Percentiles rank a stretch among this genome's conserved stretches.
phyloP scores from a whole-genome alignment of 1,140 invertebrate genomes.

The Scaptomyza montana region DNA sequence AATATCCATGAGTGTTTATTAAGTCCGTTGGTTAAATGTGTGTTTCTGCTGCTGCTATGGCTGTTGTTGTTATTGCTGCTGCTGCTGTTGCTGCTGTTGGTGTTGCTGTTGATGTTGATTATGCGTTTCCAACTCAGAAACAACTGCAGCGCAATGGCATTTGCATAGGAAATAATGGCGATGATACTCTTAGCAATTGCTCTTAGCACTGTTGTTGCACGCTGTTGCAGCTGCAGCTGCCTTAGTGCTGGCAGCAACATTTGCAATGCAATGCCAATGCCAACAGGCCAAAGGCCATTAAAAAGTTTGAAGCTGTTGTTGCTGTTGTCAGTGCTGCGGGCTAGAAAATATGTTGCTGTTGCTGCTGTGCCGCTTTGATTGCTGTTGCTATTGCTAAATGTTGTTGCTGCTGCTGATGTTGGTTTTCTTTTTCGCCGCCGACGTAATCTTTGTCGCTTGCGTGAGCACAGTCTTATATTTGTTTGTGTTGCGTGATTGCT shows the following conservation, averaged over 20 bases:
- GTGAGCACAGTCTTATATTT: slow-evolving; percentile 81
- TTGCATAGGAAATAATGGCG: slow-evolving; percentile 63
- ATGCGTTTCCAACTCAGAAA: slow-evolving; percentile 16
- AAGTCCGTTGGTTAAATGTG: slow-evolving; percentile 74
- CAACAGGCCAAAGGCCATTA: slow-evolving; percentile 42
- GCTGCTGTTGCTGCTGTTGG: slow-evolving; percentile 16
- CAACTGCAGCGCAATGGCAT: slow-evolving; percentile 44
- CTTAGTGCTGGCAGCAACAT: slow-evolving; percentile 52
- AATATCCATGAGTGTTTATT: slow-evolving; percentile 84
- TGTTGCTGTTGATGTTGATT: slow-evolving; percentile 20
- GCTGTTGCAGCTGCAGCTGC: slow-evolving; percentile 37
- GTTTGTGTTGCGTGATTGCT: slow-evolving; percentile 61
- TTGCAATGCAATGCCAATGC: slow-evolving; percentile 46
- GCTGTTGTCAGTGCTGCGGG: slow-evolving; percentile 42
- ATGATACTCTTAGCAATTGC: slow-evolving; percentile 43
- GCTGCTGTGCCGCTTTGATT: slow-evolving; percentile 54
- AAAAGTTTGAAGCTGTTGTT: slow-evolving; percentile 44
- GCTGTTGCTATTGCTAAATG: slow-evolving; percentile 55
- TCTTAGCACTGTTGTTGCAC: slow-evolving; percentile 35
- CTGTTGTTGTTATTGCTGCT: slow-evolving; percentile 20
- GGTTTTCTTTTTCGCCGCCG: slow-evolving; percentile 79
- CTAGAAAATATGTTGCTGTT: slow-evolving; percentile 55
- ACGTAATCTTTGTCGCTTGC: slow-evolving; percentile 78
- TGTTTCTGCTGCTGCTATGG: slow-evolving; percentile 51
- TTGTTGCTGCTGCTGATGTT: slow-evolving; percentile 37